These are phyloP conservation scores for Scomber scombrus DNA, from an alignment of 2,113 vertebrate species.

Conservation along the genomic window DNA sequence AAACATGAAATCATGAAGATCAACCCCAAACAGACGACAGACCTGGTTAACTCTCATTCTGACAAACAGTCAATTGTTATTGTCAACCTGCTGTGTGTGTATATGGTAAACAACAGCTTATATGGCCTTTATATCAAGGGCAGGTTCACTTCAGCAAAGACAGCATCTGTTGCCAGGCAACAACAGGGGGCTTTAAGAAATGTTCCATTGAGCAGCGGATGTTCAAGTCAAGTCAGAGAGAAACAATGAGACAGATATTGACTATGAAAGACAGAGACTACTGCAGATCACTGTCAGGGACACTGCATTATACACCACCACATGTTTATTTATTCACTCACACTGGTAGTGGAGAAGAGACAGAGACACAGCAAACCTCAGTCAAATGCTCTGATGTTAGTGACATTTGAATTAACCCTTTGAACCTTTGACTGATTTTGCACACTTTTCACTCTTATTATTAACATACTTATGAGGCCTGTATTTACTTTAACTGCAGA, in stretches of 20 bases:
- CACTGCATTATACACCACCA: not conserved
- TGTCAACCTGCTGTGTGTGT: not conserved
- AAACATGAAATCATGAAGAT: not conserved
- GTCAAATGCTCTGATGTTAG: not conserved
- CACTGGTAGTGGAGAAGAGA: not conserved
- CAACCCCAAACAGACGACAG: not conserved
- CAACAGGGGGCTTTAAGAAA: slow-evolving; percentile 73
- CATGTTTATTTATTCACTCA: not conserved
- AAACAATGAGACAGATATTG: slow-evolving; percentile 27
- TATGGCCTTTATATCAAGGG: slow-evolving; percentile 68
- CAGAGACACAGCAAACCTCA: not conserved
- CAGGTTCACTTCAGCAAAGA: slow-evolving; percentile 83
- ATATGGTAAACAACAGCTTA: slow-evolving; percentile 62
- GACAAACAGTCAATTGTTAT: not conserved
- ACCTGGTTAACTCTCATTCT: slow-evolving; percentile 1
- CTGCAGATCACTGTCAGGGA: not conserved
- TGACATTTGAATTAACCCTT: slow-evolving; percentile 11
- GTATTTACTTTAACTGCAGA: too few species aligned
- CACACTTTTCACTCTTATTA: not conserved
- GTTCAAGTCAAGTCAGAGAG: slow-evolving; percentile 67
- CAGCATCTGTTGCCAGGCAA: slow-evolving; percentile 90
- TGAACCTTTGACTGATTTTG: not conserved
- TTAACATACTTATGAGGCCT: too few species aligned
- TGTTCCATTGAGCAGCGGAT: slow-evolving; percentile 78
- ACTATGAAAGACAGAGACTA: not conserved